phyloP scores from a whole-genome alignment of 53 echinoderm and acorn worm species.

The Stichopus horrens region DNA sequence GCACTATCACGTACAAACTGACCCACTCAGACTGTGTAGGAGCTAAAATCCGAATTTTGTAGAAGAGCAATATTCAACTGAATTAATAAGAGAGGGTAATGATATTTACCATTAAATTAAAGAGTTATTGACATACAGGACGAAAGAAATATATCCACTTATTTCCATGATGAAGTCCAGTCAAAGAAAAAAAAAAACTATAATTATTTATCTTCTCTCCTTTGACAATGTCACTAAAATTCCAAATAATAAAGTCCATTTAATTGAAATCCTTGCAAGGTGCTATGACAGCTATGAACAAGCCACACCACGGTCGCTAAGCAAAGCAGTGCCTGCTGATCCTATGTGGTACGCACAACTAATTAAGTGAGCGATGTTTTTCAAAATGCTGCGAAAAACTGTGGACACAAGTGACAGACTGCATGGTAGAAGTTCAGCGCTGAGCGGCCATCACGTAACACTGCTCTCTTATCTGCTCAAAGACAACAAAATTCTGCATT shows the following conservation, averaged over 20 bases:
- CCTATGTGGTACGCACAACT: background rate
- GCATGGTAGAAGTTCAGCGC: background rate
- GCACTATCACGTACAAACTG: background rate
- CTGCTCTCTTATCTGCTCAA: background rate
- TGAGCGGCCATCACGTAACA: background rate
- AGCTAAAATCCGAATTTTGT: background rate
- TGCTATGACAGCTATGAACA: conserved; percentile 7
- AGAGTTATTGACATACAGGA: too few relatives aligned
- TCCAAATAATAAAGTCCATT: background rate
- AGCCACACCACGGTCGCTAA: background rate
- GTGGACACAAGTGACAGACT: background rate
- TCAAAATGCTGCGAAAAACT: background rate
- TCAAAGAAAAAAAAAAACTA: too few relatives aligned
- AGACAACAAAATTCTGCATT: conserved; percentile 19
- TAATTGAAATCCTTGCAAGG: conserved; percentile 12
- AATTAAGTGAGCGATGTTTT: background rate
- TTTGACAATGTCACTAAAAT: background rate
- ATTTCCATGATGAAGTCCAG: too few relatives aligned
- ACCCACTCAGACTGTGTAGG: background rate
- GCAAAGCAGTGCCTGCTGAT: background rate
- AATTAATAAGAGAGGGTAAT: too few relatives aligned
- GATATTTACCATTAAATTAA: too few relatives aligned
- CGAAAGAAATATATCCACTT: too few relatives aligned
- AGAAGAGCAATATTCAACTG: background rate
- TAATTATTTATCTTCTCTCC: background rate